Base-by-base conservation (phyloP, 2,888 invertebrate genomes). In the Pachycephus smyrnensis region DNA sequence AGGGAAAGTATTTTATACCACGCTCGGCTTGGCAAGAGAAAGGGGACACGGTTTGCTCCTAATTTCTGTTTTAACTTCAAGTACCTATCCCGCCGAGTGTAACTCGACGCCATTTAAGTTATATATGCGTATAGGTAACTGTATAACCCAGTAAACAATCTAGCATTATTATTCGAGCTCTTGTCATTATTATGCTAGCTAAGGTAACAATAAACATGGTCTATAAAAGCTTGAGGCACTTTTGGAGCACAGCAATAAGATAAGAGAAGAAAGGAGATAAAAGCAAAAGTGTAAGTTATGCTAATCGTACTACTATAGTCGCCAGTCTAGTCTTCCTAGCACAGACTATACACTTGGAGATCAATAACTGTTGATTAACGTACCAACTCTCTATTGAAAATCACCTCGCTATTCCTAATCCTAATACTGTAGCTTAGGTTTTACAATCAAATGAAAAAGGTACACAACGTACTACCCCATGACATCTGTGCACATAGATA, bases 1-100 rank as follows among this genome's bases (percentile, higher is more conserved):
- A 91, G 91, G 89, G 91, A 91, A 91, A 91, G 91, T 91, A 90
- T 90, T 90, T 90, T 91, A 88, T 90, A 88, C 86, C 89, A 91
- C 91, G 91, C 89, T 91, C 91, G 87, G 91, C 90, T 91, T 90
- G 88, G 90, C 89, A 91, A 91, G 91, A 91, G 91, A 91, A 91
- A 91, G 91, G 91, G 91, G 91, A 91, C 90, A 91, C 88, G 90
- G 88, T 90, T 88, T 90, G 90, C 90, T 91, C 91, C 91, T 90
- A 91, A 91, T 91, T 91, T 91, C 90, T 90, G 91, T 85, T 88
- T 90, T 88, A 88, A 88, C 88, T 89, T 86, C 83, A 83, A 81
- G 84, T 86, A 86, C 87, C 87, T 87, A 87, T 84, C 82, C 82
- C 83, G 79, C 77, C 77, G 81, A 79, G 80, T 82, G 81, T 81